Evolutionary conservation across 2,797 vertebrate genomes (phyloP), one percentile per base, ranked within the genome.

Genomic region (Menidia menidia): DNA sequence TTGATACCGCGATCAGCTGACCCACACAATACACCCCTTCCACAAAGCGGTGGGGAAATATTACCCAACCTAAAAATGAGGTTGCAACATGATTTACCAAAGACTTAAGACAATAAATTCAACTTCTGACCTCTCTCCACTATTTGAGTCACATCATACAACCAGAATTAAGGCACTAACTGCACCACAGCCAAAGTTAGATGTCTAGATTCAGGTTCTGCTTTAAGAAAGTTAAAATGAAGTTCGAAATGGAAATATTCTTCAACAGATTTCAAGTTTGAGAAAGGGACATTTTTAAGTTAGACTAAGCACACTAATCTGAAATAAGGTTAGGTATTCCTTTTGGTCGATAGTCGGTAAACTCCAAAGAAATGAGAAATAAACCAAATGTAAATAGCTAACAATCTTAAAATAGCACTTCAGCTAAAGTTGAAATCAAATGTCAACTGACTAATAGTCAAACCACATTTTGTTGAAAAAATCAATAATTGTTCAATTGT

Each of bases 121-220:
- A 76, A 76, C 67, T 77, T n/a, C 41, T 83, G 62, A 83, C 65
- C 75, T 67, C 59, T 63, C 1, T 59, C 14, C 48, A 59, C 13
- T 39, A 56, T 68, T 64, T 58, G 4, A 52, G 50, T 33, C 10
- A 25, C 3, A 13, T 13, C 53, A 15, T 8, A 7, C 53, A 31
- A 52, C 25, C 30, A 52, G 19, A 52, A 52, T 6, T 13, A 19
- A 12, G 51, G 13, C 25, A 52, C 4, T 30, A 30, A 52, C 5
- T 11, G 2, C 10, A 51, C 30, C 25, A 13, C 19, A 25, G 19
- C 5, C 13, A 25, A 12, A 50, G 18, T 19, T 25, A n/a, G 25
- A 8, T 8, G 10, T 3, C 13, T 12, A 25, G 11, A 25, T 51
- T 51, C 30, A 30, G 10, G 30, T 6, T 13, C 25, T 32, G 51